Evolutionary conservation across 2,113 vertebrate species (phyloP).

Genomic region (Castor canadensis): DNA sequence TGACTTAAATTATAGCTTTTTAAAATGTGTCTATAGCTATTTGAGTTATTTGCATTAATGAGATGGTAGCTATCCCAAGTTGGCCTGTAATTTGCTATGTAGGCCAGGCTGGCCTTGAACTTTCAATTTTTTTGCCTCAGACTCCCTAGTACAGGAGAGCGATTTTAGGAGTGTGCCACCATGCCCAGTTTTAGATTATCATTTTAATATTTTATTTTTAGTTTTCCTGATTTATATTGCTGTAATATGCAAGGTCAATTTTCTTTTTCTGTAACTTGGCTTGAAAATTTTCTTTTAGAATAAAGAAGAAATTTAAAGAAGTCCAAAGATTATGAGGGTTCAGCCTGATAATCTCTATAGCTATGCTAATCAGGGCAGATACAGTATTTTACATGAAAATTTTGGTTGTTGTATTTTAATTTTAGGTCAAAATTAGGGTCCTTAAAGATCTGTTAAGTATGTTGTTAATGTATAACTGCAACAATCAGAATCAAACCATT

Average conservation of each 20-base stretch:
- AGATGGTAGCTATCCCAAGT: not conserved
- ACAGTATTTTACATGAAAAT: not conserved
- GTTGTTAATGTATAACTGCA: not conserved
- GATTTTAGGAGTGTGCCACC: not conserved
- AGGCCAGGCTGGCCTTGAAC: too few relatives aligned
- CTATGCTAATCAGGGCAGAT: not conserved
- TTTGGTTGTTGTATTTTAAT: not conserved
- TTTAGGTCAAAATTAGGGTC: not conserved
- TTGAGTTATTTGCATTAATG: not conserved
- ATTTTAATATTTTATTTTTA: not conserved
- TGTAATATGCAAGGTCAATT: not conserved
- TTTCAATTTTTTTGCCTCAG: not conserved
- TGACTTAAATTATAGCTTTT: not conserved
- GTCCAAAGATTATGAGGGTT: not conserved
- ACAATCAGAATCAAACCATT: not conserved
- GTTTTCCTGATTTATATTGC: not conserved
- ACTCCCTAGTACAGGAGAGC: not conserved
- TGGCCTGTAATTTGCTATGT: not conserved
- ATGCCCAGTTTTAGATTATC: not conserved
- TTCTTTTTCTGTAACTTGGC: not conserved
- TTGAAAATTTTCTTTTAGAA: not conserved
- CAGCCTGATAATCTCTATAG: not conserved
- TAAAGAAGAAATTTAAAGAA: conserved; percentile 32
- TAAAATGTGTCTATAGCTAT: not conserved
- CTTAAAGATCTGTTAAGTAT: not conserved